Evolutionary conservation across 2,888 invertebrate genomes (phyloP), one percentile per base, ranked within the genome.

Genomic region (Drosophila merina): DNA sequence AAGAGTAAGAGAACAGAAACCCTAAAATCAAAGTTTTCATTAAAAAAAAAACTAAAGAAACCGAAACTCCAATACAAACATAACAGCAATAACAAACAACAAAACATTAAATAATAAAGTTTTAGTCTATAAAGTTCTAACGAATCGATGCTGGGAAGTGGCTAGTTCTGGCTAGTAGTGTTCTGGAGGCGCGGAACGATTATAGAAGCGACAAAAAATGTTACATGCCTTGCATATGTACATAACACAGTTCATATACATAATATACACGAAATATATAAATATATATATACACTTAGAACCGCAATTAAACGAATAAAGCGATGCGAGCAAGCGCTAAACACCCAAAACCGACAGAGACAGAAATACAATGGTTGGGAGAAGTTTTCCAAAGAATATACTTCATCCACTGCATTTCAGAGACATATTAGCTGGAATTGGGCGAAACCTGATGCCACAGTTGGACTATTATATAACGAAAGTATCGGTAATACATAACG

Each of bases 201-300:
- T 45, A 36, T 36, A 36, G 47, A 14, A 57, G 58, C 40, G 31
- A 69, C 14, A 30, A 58, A 49, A 60, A 49, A 71, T 56, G 72
- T 70, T 70, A 71, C 70, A 70, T 71, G 70, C 70, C 70, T 62
- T 86, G 70, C 74, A 82, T 72, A 78, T 86, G 81, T 80, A 80
- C 72, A 86, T 86, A 86, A 79, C 76, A 84, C 69, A 75, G 45
- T 75, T 73, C 75, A 83, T 75, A 77, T 63, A 84, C 67, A 78
- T 72, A 45, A 57, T 63, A 54, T 50, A 62, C 52, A 71, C 38
- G 44, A 55, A 44, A 47, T 69, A 72, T 52, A 71, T 51, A 62
- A 31, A 69, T 48, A 72, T 42, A 68, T 48, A 68, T 60, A 70
- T 58, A 72, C 42, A 69, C 40, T 33, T 64, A 67, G 47, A 70